A percentile compares a stretch with the other conserved stretches of the same genome.
phyloP scores from a whole-genome alignment of 2,888 invertebrate genomes.

The Aphidoletes aphidimyza region DNA sequence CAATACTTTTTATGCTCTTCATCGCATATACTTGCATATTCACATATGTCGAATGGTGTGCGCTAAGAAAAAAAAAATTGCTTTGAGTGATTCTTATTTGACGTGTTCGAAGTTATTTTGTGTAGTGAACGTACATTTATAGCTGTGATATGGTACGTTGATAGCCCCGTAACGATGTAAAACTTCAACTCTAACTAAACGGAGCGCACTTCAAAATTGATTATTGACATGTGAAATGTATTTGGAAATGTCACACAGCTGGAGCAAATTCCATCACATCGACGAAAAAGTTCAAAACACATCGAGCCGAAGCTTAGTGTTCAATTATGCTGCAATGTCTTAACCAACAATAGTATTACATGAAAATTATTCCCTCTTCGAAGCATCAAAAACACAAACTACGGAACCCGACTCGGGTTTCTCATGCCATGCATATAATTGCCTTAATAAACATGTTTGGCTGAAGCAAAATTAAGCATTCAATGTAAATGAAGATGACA shows the following conservation, averaged over 20 bases:
- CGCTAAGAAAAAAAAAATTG: neutral
- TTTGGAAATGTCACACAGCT: slow-evolving; percentile 48
- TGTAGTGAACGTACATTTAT: neutral
- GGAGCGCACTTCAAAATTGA: neutral
- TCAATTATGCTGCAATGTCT: neutral
- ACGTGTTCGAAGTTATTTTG: slow-evolving; percentile 7
- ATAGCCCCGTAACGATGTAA: slow-evolving; percentile 22
- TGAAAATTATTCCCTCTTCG: neutral
- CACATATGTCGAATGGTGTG: neutral
- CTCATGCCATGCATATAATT: neutral
- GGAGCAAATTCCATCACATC: slow-evolving; percentile 15
- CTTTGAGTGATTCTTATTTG: slow-evolving; percentile 38
- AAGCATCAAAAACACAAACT: neutral
- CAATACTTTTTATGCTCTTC: neutral
- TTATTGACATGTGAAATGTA: slow-evolving; percentile 49
- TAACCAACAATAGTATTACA: neutral
- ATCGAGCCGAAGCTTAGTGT: neutral
- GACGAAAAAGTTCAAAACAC: neutral
- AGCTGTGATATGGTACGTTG: neutral
- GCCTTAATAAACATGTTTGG: slow-evolving; percentile 38
- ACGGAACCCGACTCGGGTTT: neutral
- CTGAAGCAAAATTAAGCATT: neutral
- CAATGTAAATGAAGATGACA: slow-evolving; percentile 43
- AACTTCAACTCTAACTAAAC: slow-evolving; percentile 26
- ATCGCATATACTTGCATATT: neutral